Evolutionary conservation across 1,140 invertebrate genomes (phyloP), one percentile per base, ranked within the genome.

Genomic region (Plutomurus gul): DNA sequence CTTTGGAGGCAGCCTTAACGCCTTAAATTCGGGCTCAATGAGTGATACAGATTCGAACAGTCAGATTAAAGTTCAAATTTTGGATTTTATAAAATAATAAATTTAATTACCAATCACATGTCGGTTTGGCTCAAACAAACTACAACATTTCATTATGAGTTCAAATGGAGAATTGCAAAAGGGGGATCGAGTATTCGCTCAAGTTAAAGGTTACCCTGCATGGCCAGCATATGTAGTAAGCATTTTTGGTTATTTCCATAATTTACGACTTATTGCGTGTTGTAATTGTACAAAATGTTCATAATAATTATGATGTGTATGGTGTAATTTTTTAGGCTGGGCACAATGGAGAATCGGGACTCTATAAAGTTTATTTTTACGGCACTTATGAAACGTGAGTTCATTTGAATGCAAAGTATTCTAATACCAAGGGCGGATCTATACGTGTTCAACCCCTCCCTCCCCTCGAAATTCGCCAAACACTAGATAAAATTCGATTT

Each of bases 121-220:
- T 43, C 39, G 1, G n/a, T 13, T n/a, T 43, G 7, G n/a, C 11
- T 2, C 11, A 43, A 8, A 43, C 39, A n/a, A 43, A 43, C 11
- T 4, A 43, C 39, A 43, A n/a, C 2, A 43, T 2, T 43, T 10
- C 2, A n/a, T n/a, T n/a, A 65, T 65, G 56, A 65, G 56, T 65
- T n/a, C 27, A 11, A 30, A 65, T n/a, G 25, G 16, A 16, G 36
- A 65, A 33, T 65, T 65, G 30, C 25, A 65, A n/a, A 25, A 25
- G 3, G 56, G 56, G 30, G 56, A 65, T 16, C 8, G 56, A 6
- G 36, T 65, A 1, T 65, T 97, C 87, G 95, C 95, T 25, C 97
- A 98, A 91, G 94, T 98, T 71, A 94, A 96, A 88, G 96, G 96
- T 82, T 97, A 96, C 88, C 96, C 96, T 81, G 92, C 95, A 84